Evolutionary conservation across 2,888 invertebrate species (phyloP).

Genomic region (Trachelus tabidus): DNA sequence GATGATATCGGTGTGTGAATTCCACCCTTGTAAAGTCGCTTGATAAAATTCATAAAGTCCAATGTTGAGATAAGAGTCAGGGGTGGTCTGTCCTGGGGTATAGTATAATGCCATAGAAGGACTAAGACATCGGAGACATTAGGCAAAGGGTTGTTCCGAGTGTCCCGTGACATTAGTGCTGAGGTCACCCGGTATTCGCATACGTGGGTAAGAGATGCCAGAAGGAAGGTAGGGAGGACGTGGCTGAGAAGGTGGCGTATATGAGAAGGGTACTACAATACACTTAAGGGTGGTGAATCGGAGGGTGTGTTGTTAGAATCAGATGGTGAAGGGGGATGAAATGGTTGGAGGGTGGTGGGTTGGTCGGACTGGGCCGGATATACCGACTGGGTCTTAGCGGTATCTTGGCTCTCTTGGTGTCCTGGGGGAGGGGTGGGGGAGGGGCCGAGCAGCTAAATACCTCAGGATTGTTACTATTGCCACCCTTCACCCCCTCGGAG

Average conservation of each 20-base stretch:
- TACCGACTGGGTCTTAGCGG: slow-evolving; percentile 63
- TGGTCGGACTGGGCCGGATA: slow-evolving; percentile 44
- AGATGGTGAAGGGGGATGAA: slow-evolving; percentile 38
- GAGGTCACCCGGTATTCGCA: slow-evolving; percentile 49
- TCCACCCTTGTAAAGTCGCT: not conserved
- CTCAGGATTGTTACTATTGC: slow-evolving; percentile 67
- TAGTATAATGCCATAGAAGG: not conserved
- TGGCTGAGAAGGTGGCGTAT: slow-evolving; percentile 26
- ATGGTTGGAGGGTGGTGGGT: slow-evolving; percentile 33
- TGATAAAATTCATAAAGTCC: not conserved
- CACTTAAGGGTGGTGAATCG: slow-evolving; percentile 33
- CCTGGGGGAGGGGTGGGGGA: slow-evolving; percentile 27
- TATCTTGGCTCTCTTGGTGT: slow-evolving; percentile 61
- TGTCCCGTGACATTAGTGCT: not conserved
- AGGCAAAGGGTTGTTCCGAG: not conserved
- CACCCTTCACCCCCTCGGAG: slow-evolving; percentile 39
- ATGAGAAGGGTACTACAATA: slow-evolving; percentile 22
- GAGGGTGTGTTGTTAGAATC: slow-evolving; percentile 15
- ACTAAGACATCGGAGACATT: not conserved
- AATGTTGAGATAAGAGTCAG: not conserved
- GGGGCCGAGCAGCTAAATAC: slow-evolving; percentile 63
- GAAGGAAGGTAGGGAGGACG: slow-evolving; percentile 19
- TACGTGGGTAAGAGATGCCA: slow-evolving; percentile 29
- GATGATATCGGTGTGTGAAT: not conserved
- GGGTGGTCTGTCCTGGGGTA: not conserved